phyloP scores from a whole-genome alignment of 2,797 vertebrate genomes.

The Ceyx erithaca region DNA sequence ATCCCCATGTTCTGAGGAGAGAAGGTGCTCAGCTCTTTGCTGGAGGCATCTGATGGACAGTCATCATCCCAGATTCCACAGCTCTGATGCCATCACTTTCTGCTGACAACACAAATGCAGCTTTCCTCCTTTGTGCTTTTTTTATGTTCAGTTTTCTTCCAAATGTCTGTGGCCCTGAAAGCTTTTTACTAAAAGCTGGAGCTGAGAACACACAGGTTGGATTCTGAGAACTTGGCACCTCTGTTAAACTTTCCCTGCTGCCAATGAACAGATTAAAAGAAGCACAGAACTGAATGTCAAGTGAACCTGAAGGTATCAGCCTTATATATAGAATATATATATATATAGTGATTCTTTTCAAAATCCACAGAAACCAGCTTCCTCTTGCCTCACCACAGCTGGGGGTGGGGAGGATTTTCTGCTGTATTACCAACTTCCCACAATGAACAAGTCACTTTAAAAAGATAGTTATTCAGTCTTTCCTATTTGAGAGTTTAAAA shows the following conservation, averaged over 20 bases:
- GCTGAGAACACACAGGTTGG: background rate
- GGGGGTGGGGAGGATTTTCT: background rate
- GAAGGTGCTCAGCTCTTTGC: background rate
- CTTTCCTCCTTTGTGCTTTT: background rate
- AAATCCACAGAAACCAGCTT: background rate
- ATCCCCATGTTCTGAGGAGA: background rate
- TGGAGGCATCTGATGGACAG: background rate
- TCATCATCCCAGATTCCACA: conserved; percentile 31
- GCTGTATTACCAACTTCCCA: background rate
- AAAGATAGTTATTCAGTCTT: background rate
- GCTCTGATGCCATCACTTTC: conserved; percentile 1
- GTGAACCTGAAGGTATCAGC: background rate
- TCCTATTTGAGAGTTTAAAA: background rate
- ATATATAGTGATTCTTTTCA: background rate
- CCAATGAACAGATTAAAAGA: background rate
- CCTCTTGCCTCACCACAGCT: background rate
- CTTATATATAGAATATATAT: background rate
- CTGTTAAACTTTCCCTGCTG: background rate
- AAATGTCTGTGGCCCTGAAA: background rate
- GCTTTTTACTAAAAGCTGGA: background rate
- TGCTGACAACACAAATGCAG: conserved; percentile 12
- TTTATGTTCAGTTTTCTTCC: background rate
- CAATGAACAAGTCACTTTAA: background rate
- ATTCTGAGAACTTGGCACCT: background rate
- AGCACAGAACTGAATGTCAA: background rate